Percentiles rank a stretch among this genome's conserved stretches.
Conservation (phyloP, 2,888 invertebrate genomes). For the Eurois occulta region DNA sequence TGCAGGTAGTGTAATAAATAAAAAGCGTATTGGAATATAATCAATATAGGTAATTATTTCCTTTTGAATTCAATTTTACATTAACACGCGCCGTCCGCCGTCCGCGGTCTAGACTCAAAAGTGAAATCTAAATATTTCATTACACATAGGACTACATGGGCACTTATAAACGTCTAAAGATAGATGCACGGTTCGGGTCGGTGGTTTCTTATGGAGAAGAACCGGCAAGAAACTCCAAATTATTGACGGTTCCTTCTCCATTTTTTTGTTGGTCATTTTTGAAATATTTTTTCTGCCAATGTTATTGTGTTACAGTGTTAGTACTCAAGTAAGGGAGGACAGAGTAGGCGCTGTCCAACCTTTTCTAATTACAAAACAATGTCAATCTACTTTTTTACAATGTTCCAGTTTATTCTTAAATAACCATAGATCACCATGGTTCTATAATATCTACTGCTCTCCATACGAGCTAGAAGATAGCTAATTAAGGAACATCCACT, state of each 20-base stretch:
- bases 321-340: neutral
- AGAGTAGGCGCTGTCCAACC: neutral
- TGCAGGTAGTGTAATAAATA: neutral
- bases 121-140: no score
- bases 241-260: no score
- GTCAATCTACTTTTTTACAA: neutral
- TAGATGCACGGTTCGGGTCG: no score
- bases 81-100: no score
- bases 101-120: neutral
- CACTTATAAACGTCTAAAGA: no score
- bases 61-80: neutral
- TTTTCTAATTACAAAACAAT: neutral
- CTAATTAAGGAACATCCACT: conserved; percentile 63
- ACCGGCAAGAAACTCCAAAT: neutral
- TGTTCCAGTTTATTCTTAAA: neutral
- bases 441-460: conserved; percentile 10
- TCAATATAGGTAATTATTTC: neutral
- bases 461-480: conserved; percentile 35
- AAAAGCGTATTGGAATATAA: neutral
- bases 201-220: neutral
- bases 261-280: no score
- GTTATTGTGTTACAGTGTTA: neutral
- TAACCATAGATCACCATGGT: neutral
- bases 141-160: no score
- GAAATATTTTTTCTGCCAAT: neutral